Evolutionary conservation across 2,888 invertebrate species (phyloP), one percentile per base, ranked within the genome.

Genomic region (Drosophila gaucha): DNA sequence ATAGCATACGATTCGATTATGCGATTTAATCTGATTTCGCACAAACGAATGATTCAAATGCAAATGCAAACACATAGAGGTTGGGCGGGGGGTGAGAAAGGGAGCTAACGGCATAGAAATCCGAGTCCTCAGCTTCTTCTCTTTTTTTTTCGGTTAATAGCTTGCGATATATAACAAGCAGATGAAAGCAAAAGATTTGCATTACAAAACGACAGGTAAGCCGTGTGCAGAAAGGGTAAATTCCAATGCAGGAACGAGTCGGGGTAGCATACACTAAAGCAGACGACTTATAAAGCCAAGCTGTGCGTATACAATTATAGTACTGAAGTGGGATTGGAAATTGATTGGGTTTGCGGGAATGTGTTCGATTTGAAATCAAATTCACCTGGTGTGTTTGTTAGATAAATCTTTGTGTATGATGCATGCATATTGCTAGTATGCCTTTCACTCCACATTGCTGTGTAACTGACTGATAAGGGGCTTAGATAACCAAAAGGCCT

Each of bases 21-120:
- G 67, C 87, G 88, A 84, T 86, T 84, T 84, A 84, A 84, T 84
- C 84, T 84, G 84, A 84, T 84, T 84, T 88, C 73, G 85, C 85
- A 86, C 87, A 84, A 84, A 84, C 84, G 84, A 84, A 88, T 82
- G 86, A 82, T 82, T 82, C 82, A 82, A 82, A 82, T 82, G 82
- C 88, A 82, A 82, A 82, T 87, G 65, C 80, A 66, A 46, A 62
- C 54, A 49, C 50, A 33, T 30, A 22, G n/a, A n/a, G n/a, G 18
- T 36, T 26, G 33, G 10, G 33, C 3, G 12, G 24, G 20, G 16
- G 39, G 51, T 24, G 63, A 35, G 2, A 20, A 36, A 36, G 54
- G 67, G 43, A 56, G 64, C 64, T 56, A 54, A 80, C 70, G 70
- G 70, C 77, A 86, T 73, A 68, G 84, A 83, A 80, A 77, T 80